Base-by-base conservation (phyloP, 1,140 invertebrate genomes). In the Elysia chlorotica region DNA sequence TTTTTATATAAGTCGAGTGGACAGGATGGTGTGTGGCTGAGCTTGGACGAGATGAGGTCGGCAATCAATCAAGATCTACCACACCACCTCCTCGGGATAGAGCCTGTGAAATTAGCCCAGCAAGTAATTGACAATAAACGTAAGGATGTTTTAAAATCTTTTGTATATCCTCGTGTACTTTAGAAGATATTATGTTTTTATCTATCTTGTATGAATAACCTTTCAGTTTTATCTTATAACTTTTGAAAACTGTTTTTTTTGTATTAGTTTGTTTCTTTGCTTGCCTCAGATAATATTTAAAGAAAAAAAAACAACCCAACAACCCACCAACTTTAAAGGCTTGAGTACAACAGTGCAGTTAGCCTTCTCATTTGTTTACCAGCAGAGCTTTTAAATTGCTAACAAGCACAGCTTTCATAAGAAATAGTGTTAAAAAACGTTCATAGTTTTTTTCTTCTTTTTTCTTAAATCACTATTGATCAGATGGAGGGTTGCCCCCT, bases 61-160 rank as follows among this genome's bases (percentile, higher is more conserved):
- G 61, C 77, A n/a, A 23, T 83, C 68, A 65, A 78, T n/a, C 48
- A 63, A 23, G 62, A 63, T 19, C 68, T 70, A 17, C 36, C 53
- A 3, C 72, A 75, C 5, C 75, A 73, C 19, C 71, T 83, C 21
- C 59, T 82, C 41, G 82, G 82, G 57, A 48, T 75, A 30, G 82
- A 83, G 30, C 78, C 78, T 54, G 41, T 82, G 23, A 75, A 77
- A 36, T 69, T 82, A 21, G 67, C 76, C 35, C 68, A 78, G 28
- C 77, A 78, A 36, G 33, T 81, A 35, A 68, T 80, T 69, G 78
- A 82, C 19, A 65, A 73, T 75, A 75, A 62, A 63, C 68, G 71
- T 67, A 54, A 30, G 23, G 17, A 53, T n/a, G n/a, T n/a, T n/a
- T n/a, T n/a, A n/a, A n/a, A n/a, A n/a, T n/a, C n/a, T n/a, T n/a